Evolutionary conservation across 2,888 invertebrate species (phyloP).

Genomic region (Girardia tigrina): DNA sequence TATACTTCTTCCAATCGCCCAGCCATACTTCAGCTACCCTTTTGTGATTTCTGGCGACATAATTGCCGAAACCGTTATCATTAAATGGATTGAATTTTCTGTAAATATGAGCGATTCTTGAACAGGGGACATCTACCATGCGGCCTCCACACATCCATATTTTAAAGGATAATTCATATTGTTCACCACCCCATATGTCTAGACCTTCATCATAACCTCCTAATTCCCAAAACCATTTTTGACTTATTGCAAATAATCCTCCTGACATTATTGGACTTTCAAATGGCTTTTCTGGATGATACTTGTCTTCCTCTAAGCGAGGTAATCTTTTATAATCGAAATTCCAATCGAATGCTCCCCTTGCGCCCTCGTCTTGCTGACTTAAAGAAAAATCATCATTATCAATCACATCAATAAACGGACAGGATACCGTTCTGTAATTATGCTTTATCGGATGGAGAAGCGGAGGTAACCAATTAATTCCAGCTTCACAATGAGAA

Average conservation of each 20-base stretch:
- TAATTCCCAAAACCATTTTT: conserved; percentile 81
- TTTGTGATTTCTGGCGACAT: conserved; percentile 52
- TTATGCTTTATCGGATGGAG: conserved; percentile 55
- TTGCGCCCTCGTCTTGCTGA: conserved; percentile 84
- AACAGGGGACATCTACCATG: conserved; percentile 79
- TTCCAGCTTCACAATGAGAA: conserved; percentile 48
- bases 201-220: conserved; percentile 59
- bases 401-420: conserved; percentile 78
- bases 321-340: conserved; percentile 67
- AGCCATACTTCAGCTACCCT: conserved; percentile 87
- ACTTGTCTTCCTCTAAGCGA: conserved; percentile 58
- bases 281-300: conserved; percentile 67
- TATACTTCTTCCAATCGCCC: conserved; percentile 79
- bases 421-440: conserved; percentile 73
- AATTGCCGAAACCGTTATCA: conserved; percentile 62
- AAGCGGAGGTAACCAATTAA: conserved; percentile 50
- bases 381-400: conserved; percentile 78
- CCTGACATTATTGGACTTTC: conserved; percentile 91
- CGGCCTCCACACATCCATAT: conserved; percentile 86
- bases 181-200: conserved; percentile 94
- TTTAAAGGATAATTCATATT: conserved; percentile 92
- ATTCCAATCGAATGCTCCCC: conserved; percentile 90
- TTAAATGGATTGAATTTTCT: conserved; percentile 59
- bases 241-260: conserved; percentile 78
- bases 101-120: conserved; percentile 68